These are phyloP conservation scores for Erythrolamprus reginae DNA, from an alignment of 2,113 vertebrate species.

Conservation along the genomic window DNA sequence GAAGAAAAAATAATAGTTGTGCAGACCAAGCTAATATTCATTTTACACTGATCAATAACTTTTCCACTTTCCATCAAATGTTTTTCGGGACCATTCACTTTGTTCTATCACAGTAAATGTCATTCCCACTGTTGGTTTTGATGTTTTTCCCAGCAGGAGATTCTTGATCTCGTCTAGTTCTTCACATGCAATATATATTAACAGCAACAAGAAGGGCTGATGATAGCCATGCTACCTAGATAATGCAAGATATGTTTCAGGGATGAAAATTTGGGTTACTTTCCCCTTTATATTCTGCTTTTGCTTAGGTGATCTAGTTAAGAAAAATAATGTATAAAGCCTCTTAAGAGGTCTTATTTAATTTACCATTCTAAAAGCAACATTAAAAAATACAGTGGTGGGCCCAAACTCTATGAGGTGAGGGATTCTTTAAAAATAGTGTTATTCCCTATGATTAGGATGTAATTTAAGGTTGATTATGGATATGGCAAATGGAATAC, in stretches of 20 bases:
- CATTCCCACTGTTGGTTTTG: background rate
- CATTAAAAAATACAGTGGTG: background rate
- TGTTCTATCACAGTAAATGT: background rate
- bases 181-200: background rate
- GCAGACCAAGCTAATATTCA: background rate
- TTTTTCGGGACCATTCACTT: background rate
- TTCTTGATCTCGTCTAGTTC: background rate
- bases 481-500: background rate
- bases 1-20: background rate
- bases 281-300: background rate
- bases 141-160: background rate
- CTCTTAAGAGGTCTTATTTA: background rate
- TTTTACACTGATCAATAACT: background rate
- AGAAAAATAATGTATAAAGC: background rate
- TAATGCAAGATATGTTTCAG: background rate
- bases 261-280: background rate
- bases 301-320: background rate
- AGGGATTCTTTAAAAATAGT: background rate
- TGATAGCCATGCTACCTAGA: background rate
- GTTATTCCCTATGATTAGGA: background rate
- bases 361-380: background rate
- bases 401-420: background rate
- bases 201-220: background rate
- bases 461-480: background rate
- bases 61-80: background rate